These are phyloP conservation scores for Catalaphyllia jardinei DNA, from an alignment of 64 coral and sea anemone genomes.

Conservation along the genomic window DNA sequence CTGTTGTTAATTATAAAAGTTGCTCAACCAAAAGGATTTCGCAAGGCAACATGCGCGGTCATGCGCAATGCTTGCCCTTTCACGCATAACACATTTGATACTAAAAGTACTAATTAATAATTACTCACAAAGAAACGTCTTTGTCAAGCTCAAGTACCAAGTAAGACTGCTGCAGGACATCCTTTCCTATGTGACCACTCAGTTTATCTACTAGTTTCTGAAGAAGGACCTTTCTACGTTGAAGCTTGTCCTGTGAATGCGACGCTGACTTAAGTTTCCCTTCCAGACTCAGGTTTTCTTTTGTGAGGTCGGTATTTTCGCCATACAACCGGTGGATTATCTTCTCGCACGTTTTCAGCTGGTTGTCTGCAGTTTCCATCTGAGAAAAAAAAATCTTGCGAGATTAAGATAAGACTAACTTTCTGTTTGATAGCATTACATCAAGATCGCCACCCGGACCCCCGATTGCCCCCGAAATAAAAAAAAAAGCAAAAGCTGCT, in stretches of 20 bases:
- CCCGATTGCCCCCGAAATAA: too few species aligned
- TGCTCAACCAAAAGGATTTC: too few species aligned
- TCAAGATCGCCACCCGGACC: too few species aligned
- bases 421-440: too few species aligned
- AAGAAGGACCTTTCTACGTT: constrained; percentile 78
- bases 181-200: constrained; percentile 73
- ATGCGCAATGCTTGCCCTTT: too few species aligned
- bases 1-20: too few species aligned
- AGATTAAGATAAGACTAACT: not conserved
- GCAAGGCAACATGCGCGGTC: too few species aligned
- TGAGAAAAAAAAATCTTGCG: constrained; percentile 26
- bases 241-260: constrained; percentile 78
- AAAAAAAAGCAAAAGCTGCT: too few species aligned
- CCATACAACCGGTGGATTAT: constrained; percentile 87
- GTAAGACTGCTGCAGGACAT: constrained; percentile 71
- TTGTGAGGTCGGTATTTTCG: constrained; percentile 84
- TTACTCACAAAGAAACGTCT: constrained; percentile 66
- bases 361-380: constrained; percentile 84
- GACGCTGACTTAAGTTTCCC: constrained; percentile 72
- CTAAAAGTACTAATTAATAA: not conserved
- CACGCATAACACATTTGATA: not conserved
- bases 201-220: constrained; percentile 92
- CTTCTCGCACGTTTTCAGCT: constrained; percentile 88
- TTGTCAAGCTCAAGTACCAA: constrained; percentile 91
- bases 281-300: constrained; percentile 69